These are phyloP conservation scores for Diadegma fenestrale DNA, from an alignment of 2,888 invertebrate genomes.

Conservation along the genomic window DNA sequence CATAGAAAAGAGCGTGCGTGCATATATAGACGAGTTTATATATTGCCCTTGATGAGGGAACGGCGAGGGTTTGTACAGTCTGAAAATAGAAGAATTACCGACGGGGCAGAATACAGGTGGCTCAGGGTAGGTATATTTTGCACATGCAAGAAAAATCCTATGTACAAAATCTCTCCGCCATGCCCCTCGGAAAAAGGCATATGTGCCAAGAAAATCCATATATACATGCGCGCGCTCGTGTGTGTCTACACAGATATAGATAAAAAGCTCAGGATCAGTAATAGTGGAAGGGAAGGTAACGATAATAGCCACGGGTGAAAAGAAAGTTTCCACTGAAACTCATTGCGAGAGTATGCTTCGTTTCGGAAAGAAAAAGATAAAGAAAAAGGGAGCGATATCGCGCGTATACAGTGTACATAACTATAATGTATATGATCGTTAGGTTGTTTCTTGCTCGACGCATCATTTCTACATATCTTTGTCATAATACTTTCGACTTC, in stretches of 20 bases:
- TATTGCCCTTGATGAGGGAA: not conserved
- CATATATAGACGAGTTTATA: not conserved
- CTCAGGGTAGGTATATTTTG: conserved; percentile 7
- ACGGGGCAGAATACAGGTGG: conserved; percentile 10
- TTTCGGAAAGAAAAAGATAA: conserved; percentile 22
- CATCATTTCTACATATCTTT: conserved; percentile 27
- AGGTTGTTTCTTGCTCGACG: conserved; percentile 21
- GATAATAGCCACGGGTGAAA: conserved; percentile 44
- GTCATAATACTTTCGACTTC: not conserved
- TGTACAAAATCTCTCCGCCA: conserved; percentile 24
- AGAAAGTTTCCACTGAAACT: conserved; percentile 48
- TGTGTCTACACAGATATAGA: no score
- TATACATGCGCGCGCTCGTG: not conserved
- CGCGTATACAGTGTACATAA: not conserved
- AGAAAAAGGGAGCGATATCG: conserved; percentile 4
- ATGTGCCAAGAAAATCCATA: not conserved
- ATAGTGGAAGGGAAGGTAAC: conserved; percentile 8
- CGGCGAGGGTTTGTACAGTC: conserved; percentile 6
- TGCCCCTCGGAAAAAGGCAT: not conserved
- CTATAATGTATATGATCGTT: conserved; percentile 41
- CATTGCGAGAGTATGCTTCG: conserved; percentile 33
- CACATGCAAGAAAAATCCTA: conserved; percentile 13
- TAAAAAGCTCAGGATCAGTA: conserved; percentile 12
- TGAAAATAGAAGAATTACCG: conserved; percentile 20
- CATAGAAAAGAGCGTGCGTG: not conserved